Percentiles rank a stretch among this genome's conserved stretches.
phyloP scores from a whole-genome alignment of 2,888 invertebrate genomes.

The Saturnia pavonia region DNA sequence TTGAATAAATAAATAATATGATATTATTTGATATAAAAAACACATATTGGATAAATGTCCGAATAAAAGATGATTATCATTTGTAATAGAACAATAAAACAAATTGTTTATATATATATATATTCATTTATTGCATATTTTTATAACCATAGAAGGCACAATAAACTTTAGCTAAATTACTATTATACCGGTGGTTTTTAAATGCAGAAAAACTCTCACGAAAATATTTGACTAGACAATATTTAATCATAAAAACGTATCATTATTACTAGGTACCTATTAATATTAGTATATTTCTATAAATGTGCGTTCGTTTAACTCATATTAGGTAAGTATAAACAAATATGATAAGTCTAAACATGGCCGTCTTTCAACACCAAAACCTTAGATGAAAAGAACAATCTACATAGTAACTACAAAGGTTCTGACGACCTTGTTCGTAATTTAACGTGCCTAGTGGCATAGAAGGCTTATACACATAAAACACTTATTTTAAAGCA shows the following conservation, averaged over 20 bases:
- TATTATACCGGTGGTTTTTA: conserved; percentile 28
- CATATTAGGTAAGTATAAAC: not conserved
- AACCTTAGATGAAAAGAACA: not conserved
- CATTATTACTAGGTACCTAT: not conserved
- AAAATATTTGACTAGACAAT: conserved; percentile 55
- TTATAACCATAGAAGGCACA: conserved; percentile 50
- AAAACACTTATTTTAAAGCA: not conserved
- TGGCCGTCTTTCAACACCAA: not conserved
- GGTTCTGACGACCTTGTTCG: not conserved
- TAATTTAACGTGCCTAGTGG: not conserved
- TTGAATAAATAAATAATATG: no score
- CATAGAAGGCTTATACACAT: not conserved
- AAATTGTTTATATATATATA: conserved; percentile 41
- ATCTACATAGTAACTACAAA: not conserved
- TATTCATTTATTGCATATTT: conserved; percentile 51
- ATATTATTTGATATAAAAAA: no score
- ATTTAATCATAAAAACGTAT: conserved; percentile 21
- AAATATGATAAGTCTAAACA: not conserved
- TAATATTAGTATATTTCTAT: not conserved
- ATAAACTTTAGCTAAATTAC: conserved; percentile 28
- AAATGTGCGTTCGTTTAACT: not conserved
- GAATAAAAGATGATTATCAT: not conserved
- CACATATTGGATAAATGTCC: not conserved
- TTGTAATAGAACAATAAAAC: not conserved
- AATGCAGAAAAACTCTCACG: conserved; percentile 24